Base-by-base conservation (phyloP, 1,140 invertebrate species). In the Ips typographus region DNA sequence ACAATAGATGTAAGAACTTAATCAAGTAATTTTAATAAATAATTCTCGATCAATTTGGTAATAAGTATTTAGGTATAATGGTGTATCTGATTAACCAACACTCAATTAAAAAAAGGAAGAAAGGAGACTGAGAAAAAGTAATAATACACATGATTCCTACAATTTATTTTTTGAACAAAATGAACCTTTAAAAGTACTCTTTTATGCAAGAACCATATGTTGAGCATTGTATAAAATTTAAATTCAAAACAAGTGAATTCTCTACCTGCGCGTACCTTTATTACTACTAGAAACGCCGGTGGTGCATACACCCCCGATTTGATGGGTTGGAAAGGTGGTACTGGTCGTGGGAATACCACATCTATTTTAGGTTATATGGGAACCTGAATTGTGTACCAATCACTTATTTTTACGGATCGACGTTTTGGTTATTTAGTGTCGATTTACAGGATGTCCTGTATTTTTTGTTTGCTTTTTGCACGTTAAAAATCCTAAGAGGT, bases 201-300 rank as follows among this genome's bases (percentile, higher is more conserved):
- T 22, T 22, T 22, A 22, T 22, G 22, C 22, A 22, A 22, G 22
- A 22, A 22, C 22, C 22, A 22, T 22, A 22, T 3, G 55, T 57
- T 37, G 55, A 40, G 6, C 55, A 57, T 36, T 57, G 38, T 57
- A 57, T 37, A 40, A 52, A 37, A 40, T 40, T 57, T 2, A 57
- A 39, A 57, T 57, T 7, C 37, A 57, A 57, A 57, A 57, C 55
- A 57, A 57, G 55, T 57, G 55, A 57, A 57, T 57, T 40, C 40
- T 57, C 55, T 57, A 57, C 55, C 55, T 57, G 55, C 39, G 39
- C 44, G 6, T 49, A 49, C 44, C 44, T 22, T 49, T 22, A 22
- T 22, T 22, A 22, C 22, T 52, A 52, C 51, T 52, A 22, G 4
- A 52, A 52, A 52, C 51, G n/a, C 51, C 3, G 37, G 37, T 52